Evolutionary conservation across 2,888 invertebrate genomes (phyloP).

Genomic region (Archips crataeganus): DNA sequence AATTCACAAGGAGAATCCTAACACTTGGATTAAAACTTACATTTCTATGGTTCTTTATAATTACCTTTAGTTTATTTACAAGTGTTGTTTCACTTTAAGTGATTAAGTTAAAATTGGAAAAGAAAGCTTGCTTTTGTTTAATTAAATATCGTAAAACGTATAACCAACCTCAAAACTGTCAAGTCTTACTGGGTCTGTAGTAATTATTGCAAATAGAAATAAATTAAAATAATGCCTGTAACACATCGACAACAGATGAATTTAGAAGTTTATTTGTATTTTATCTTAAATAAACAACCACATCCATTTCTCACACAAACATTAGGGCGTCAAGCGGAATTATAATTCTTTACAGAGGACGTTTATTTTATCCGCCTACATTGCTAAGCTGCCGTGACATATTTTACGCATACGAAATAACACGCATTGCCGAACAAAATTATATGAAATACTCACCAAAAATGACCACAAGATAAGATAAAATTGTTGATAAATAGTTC

Average conservation of each 20-base stretch:
- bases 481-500: slow-evolving; percentile 54
- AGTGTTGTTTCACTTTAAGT: not conserved
- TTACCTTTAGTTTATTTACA: not conserved
- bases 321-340: slow-evolving; percentile 2
- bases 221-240: not conserved
- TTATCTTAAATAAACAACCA: not conserved
- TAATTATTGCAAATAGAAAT: not conserved
- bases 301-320: slow-evolving; percentile 2
- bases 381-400: slow-evolving; percentile 63
- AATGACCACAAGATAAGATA: slow-evolving; percentile 55
- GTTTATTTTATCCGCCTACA: slow-evolving; percentile 64
- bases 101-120: not conserved
- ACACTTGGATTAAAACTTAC: not conserved
- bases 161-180: slow-evolving; percentile 32
- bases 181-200: not conserved
- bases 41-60: not conserved
- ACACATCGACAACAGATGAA: not conserved
- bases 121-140: not conserved
- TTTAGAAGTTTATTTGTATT: not conserved
- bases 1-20: not conserved
- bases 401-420: slow-evolving; percentile 40
- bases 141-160: not conserved
- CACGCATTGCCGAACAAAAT: slow-evolving; percentile 1
- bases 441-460: slow-evolving; percentile 62
- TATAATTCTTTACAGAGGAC: slow-evolving; percentile 51